phyloP scores from a whole-genome alignment of 2,113 vertebrate species.

The Struthio camelus region DNA sequence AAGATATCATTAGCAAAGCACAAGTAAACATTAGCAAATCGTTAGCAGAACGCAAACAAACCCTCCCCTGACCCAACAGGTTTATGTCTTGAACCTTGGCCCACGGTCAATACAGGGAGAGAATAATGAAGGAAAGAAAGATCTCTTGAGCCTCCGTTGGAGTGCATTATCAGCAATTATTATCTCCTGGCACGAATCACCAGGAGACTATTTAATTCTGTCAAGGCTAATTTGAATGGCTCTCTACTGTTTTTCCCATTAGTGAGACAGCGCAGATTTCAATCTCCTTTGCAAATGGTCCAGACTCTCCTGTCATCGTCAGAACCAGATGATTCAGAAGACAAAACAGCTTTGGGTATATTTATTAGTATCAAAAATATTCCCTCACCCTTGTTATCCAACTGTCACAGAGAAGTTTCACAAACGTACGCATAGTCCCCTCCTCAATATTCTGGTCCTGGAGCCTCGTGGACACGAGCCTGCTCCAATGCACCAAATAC shows the following conservation, averaged over 20 bases:
- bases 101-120: neutral
- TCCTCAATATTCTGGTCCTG: neutral
- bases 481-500: neutral
- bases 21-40: neutral
- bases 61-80: neutral
- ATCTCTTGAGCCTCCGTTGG: neutral
- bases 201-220: neutral
- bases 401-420: neutral
- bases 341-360: neutral
- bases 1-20: neutral
- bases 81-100: neutral
- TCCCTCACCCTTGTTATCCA: too few relatives aligned
- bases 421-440: accelerated
- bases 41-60: neutral
- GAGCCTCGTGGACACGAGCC: neutral
- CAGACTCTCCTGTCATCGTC: neutral
- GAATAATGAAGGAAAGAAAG: neutral
- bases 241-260: neutral
- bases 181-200: neutral
- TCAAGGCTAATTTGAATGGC: neutral
- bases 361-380: neutral
- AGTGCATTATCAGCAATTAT: neutral
- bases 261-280: neutral
- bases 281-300: neutral
- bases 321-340: neutral